Evolutionary conservation across 2,113 vertebrate genomes (phyloP).

Genomic region (Oncorhynchus masou): DNA sequence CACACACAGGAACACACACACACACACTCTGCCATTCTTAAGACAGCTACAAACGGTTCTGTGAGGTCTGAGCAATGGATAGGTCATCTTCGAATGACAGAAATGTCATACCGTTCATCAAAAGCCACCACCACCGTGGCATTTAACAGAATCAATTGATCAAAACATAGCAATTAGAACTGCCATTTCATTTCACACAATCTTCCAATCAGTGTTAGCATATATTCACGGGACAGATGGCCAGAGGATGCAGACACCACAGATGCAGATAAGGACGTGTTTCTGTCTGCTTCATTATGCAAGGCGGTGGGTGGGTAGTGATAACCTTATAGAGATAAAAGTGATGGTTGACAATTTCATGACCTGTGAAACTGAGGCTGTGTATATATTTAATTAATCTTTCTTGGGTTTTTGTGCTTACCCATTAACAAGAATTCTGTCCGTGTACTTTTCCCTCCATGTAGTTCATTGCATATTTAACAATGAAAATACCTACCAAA

Average conservation of each 20-base stretch:
- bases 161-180: conserved; percentile 10
- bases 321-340: not conserved
- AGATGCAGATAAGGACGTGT: not conserved
- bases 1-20: not conserved
- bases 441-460: no score
- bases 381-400: not conserved
- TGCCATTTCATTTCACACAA: no score
- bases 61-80: not conserved
- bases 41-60: not conserved
- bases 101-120: conserved; percentile 10
- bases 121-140: not conserved
- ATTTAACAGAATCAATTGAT: conserved; percentile 17
- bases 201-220: not conserved
- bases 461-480: no score
- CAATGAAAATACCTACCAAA: no score
- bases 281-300: no score
- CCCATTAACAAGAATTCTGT: no score
- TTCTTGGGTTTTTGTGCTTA: no score
- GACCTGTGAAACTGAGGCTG: not conserved
- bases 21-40: not conserved
- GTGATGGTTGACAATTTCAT: not conserved
- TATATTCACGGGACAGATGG: not conserved
- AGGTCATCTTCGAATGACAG: not conserved
- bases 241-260: not conserved
- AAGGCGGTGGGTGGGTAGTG: no score